These are phyloP conservation scores for Nebria ingens DNA, from an alignment of 1,140 invertebrate genomes.

Conservation along the genomic window DNA sequence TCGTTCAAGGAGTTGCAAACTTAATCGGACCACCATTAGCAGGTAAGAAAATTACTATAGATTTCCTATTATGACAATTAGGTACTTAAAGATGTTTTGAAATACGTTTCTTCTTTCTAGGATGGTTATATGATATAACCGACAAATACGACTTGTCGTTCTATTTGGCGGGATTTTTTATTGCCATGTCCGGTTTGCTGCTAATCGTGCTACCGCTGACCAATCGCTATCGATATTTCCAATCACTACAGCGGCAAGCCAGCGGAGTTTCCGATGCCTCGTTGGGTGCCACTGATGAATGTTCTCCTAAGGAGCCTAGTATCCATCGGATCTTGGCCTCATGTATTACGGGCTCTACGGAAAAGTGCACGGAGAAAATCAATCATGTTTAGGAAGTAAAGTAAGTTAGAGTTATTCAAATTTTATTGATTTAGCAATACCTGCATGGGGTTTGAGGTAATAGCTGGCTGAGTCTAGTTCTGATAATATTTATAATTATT, in stretches of 20 bases:
- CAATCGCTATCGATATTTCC: slow-evolving; percentile 33
- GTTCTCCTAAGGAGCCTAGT: slow-evolving; percentile 18
- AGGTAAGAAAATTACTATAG: slow-evolving; percentile 41
- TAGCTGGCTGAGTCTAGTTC: no score
- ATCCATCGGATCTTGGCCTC: slow-evolving; percentile 19
- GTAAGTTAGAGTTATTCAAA: not conserved
- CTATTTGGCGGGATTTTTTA: slow-evolving; percentile 76
- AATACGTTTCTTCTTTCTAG: slow-evolving; percentile 41
- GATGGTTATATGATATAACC: slow-evolving; percentile 69
- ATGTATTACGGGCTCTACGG: slow-evolving; percentile 17
- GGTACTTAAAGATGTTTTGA: not conserved
- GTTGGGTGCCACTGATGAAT: slow-evolving; percentile 14
- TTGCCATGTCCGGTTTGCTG: slow-evolving; percentile 71
- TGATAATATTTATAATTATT: no score
- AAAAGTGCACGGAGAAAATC: slow-evolving; percentile 1
- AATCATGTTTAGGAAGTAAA: slow-evolving; percentile 1
- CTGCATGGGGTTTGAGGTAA: no score
- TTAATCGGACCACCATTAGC: slow-evolving; percentile 78
- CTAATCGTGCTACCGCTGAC: slow-evolving; percentile 54
- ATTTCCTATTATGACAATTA: not conserved
- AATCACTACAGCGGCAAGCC: slow-evolving; percentile 19
- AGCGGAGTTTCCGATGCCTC: slow-evolving; percentile 14
- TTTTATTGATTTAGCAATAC: no score
- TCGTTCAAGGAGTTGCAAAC: slow-evolving; percentile 83
- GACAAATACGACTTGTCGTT: slow-evolving; percentile 74